Evolutionary conservation across 2,113 vertebrate species (phyloP), one percentile per base, ranked within the genome.

Genomic region (Galeopterus variegatus): DNA sequence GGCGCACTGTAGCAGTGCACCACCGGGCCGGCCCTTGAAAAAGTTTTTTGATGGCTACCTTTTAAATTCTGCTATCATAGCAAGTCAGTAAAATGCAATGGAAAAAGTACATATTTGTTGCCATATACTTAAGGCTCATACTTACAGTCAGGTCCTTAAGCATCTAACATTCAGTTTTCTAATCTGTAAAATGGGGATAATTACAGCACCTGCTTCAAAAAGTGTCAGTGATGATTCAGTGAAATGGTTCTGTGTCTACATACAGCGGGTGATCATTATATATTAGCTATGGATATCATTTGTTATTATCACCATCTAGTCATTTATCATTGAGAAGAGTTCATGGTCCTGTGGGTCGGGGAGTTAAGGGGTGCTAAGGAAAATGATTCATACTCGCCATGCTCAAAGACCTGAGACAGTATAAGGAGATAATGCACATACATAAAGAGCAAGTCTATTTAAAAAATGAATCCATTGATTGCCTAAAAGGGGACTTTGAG

Each of bases 21-120:
- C n/a, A n/a, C n/a, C n/a, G n/a, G n/a, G n/a, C n/a, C n/a, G n/a
- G n/a, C n/a, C n/a, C n/a, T n/a, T n/a, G n/a, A n/a, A n/a, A n/a
- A n/a, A n/a, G n/a, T n/a, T n/a, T n/a, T n/a, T 41, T 67, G 85
- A 62, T 69, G 56, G 50, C 23, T 64, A 33, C 1, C 17, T 76
- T 97, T 96, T 81, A 94, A 91, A 92, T 69, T 90, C 75, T 90
- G 41, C 11, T 64, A 2, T 90, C n/a, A 69, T 65, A 45, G 14
- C 54, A 87, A 90, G 65, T 8, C 13, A 73, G 60, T 81, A 67
- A 90, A 65, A 48, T 70, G 65, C 8, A 62, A 86, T 54, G 33
- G 24, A 90, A 87, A 33, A 50, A 28, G 21, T 79, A 23, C 1
- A 10, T 69, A 58, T 72, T 90, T 77, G 24, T 91, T 84, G 64